These are phyloP conservation scores for Tolypeutes matacus DNA, from an alignment of 2,797 vertebrate species.

Conservation along the genomic window DNA sequence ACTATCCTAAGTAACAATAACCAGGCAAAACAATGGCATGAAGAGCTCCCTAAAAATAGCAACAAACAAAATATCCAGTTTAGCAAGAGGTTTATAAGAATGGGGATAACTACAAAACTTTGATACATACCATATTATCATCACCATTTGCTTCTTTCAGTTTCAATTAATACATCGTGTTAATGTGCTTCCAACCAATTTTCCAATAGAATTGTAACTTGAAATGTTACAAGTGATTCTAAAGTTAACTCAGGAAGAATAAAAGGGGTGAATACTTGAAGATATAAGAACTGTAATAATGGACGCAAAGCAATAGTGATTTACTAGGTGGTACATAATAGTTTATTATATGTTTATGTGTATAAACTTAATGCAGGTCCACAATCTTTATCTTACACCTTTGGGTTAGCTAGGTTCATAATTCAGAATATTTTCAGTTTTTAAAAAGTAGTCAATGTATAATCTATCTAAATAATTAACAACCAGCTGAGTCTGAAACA, in stretches of 20 bases:
- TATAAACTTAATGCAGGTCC: neutral
- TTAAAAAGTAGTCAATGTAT: neutral
- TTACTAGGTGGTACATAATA: slow-evolving; percentile 9
- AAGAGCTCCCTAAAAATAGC: neutral
- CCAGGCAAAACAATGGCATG: slow-evolving; percentile 8
- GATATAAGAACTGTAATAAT: neutral
- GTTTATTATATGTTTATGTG: neutral
- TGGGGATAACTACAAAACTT: neutral
- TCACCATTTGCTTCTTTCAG: slow-evolving; percentile 39
- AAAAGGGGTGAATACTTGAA: slow-evolving; percentile 19
- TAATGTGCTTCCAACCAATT: neutral
- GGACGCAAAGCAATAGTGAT: slow-evolving; percentile 14
- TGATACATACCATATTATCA: neutral
- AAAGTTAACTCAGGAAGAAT: neutral
- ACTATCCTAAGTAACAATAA: neutral
- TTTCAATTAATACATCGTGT: neutral
- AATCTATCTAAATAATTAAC: neutral
- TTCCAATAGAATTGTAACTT: slow-evolving; percentile 43
- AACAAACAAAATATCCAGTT: neutral
- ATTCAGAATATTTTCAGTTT: slow-evolving; percentile 16
- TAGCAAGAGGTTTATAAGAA: neutral
- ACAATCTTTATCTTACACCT: slow-evolving; percentile 3
- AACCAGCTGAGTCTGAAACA: neutral
- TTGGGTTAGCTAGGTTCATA: neutral
- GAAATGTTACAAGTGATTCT: slow-evolving; percentile 33